phyloP scores from a whole-genome alignment of 2,888 invertebrate genomes.

The Hypselothyrea guttata region DNA sequence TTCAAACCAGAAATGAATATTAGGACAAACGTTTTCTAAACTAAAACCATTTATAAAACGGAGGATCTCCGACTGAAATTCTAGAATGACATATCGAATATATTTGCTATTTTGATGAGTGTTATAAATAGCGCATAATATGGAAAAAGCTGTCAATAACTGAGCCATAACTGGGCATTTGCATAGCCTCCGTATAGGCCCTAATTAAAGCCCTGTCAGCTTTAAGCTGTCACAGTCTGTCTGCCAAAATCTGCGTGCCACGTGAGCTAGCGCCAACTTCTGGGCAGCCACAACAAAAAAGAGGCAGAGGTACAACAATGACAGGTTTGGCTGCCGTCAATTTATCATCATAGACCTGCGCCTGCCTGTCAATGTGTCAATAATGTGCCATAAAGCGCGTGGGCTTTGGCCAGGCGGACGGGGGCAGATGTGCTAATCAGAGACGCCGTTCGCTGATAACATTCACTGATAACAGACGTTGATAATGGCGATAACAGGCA shows the following conservation, averaged over 20 bases:
- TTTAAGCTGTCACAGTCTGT: slow-evolving; percentile 37
- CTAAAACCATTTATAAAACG: too few species aligned
- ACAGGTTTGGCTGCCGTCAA: slow-evolving; percentile 49
- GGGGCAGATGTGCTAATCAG: slow-evolving; percentile 35
- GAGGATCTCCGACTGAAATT: too few species aligned
- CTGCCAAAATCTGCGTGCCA: slow-evolving; percentile 8
- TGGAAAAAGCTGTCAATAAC: neutral
- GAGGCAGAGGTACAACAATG: slow-evolving; percentile 32
- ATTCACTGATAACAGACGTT: slow-evolving; percentile 33
- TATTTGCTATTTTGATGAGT: neutral
- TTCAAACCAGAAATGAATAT: too few species aligned
- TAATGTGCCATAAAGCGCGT: slow-evolving; percentile 61
- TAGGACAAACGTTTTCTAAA: too few species aligned
- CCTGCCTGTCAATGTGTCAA: slow-evolving; percentile 75
- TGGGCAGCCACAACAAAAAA: too few species aligned
- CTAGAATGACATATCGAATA: too few species aligned
- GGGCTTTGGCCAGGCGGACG: slow-evolving; percentile 11
- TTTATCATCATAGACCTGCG: slow-evolving; percentile 69
- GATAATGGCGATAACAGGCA: slow-evolving; percentile 27
- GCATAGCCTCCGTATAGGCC: slow-evolving; percentile 38
- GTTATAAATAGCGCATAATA: slow-evolving; percentile 20
- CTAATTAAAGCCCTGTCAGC: slow-evolving; percentile 57
- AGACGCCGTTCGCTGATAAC: slow-evolving; percentile 36
- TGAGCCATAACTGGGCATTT: slow-evolving; percentile 2
- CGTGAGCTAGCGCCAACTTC: neutral